Evolutionary conservation across 2,888 invertebrate species (phyloP).

Genomic region (Coremacera marginata): DNA sequence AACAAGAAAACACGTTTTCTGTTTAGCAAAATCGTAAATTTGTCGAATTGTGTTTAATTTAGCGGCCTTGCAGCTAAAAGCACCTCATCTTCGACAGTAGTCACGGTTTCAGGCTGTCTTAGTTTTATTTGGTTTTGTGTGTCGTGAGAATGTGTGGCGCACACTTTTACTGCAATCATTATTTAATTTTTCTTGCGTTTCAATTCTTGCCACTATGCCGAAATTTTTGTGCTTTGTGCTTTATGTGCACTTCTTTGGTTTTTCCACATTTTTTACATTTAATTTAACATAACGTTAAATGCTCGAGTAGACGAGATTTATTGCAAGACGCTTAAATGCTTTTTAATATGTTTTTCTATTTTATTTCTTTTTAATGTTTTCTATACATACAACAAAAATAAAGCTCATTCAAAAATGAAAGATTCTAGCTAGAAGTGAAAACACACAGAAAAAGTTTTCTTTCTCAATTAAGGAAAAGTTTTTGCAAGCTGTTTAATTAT

Average conservation of each 20-base stretch:
- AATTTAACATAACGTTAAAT: constrained; percentile 59
- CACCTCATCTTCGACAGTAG: background rate
- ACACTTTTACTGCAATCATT: constrained; percentile 56
- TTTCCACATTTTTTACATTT: constrained; percentile 57
- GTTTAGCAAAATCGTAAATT: constrained; percentile 23
- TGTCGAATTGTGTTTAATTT: constrained; percentile 29
- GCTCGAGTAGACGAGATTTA: constrained; percentile 59
- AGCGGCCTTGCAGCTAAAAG: background rate
- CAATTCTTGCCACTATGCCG: constrained; percentile 26
- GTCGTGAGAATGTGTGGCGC: background rate
- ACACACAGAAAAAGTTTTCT: too few relatives aligned
- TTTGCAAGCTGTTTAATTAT: too few relatives aligned
- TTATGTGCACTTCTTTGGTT: constrained; percentile 26
- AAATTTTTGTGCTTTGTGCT: constrained; percentile 34
- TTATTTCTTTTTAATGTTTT: background rate
- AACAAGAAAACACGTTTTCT: background rate
- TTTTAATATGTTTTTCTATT: background rate
- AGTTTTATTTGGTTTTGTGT: background rate
- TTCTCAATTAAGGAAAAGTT: too few relatives aligned
- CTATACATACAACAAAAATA: too few relatives aligned
- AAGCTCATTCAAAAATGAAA: too few relatives aligned
- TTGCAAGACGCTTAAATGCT: constrained; percentile 53
- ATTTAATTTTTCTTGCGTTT: constrained; percentile 54
- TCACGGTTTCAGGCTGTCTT: too few relatives aligned
- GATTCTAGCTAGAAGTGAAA: too few relatives aligned